Percentiles rank a stretch among this genome's conserved stretches.
phyloP scores from a whole-genome alignment of 1,140 invertebrate species.

The Caerostris darwini region DNA sequence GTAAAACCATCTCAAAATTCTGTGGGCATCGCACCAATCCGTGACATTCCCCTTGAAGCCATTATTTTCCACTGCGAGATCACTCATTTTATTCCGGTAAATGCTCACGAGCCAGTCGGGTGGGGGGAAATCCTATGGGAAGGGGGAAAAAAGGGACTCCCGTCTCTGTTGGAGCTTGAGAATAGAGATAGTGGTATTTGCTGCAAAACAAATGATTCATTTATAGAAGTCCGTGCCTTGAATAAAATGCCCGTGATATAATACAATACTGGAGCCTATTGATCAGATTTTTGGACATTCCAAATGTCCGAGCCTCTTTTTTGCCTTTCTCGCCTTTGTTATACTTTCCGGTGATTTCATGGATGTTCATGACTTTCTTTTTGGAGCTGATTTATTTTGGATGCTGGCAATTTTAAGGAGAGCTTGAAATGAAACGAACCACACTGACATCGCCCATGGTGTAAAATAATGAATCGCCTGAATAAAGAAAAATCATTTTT shows the following conservation, averaged over 20 bases:
- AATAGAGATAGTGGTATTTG: conserved; percentile 40
- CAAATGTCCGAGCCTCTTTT: not conserved
- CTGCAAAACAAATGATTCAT: conserved; percentile 51
- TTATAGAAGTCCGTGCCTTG: conserved; percentile 12
- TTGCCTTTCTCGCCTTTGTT: not conserved
- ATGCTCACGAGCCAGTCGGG: not conserved
- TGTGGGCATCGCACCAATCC: not conserved
- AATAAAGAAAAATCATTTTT: no score
- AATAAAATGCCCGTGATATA: not conserved
- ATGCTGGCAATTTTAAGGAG: not conserved
- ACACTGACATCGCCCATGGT: no score
- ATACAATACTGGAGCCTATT: conserved; percentile 9
- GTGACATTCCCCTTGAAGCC: no score
- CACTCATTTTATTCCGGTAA: not conserved
- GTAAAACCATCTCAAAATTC: conserved; percentile 36
- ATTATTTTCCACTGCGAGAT: no score
- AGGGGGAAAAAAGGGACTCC: not conserved
- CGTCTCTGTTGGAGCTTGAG: not conserved
- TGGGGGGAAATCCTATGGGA: no score
- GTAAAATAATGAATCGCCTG: no score
- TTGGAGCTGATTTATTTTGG: not conserved
- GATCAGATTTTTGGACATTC: conserved; percentile 10
- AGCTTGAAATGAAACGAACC: no score
- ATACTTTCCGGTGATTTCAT: not conserved
- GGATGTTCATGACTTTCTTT: not conserved